These are phyloP conservation scores for Pseudomyrmex pallidus DNA, from an alignment of 1,140 invertebrate species.

Conservation along the genomic window DNA sequence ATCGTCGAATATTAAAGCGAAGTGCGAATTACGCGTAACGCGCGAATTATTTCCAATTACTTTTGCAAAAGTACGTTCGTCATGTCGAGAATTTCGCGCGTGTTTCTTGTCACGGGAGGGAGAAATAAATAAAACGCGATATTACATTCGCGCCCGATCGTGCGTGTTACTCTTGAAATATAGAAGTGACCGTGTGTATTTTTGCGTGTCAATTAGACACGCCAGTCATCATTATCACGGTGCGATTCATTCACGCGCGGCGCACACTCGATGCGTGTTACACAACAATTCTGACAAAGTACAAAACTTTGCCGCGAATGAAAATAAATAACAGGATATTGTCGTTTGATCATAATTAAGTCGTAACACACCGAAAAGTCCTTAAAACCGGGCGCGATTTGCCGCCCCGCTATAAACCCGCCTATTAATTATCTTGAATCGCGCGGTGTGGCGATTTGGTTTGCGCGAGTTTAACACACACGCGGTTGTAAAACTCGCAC, in stretches of 20 bases:
- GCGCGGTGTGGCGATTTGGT: neutral
- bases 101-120: neutral
- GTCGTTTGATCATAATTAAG: neutral
- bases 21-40: no score
- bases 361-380: neutral
- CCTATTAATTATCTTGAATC: conserved; percentile 66
- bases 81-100: no score
- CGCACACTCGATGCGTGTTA: neutral
- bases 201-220: neutral
- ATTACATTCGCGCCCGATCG: neutral
- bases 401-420: no score
- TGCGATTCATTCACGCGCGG: neutral
- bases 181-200: neutral
- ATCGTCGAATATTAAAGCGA: neutral
- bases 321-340: neutral
- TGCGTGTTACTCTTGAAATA: neutral
- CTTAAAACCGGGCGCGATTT: neutral
- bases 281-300: conserved; percentile 20
- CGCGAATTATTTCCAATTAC: neutral
- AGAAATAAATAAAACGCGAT: conserved; percentile 6
- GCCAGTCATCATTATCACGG: conserved; percentile 19
- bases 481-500: no score
- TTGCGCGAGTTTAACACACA: no score
- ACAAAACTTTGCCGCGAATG: neutral
- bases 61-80: neutral